A percentile compares a stretch with the other conserved stretches of the same genome.
Conservation (phyloP, 2,797 vertebrate species). For the Hypotaenidia philippensis region DNA sequence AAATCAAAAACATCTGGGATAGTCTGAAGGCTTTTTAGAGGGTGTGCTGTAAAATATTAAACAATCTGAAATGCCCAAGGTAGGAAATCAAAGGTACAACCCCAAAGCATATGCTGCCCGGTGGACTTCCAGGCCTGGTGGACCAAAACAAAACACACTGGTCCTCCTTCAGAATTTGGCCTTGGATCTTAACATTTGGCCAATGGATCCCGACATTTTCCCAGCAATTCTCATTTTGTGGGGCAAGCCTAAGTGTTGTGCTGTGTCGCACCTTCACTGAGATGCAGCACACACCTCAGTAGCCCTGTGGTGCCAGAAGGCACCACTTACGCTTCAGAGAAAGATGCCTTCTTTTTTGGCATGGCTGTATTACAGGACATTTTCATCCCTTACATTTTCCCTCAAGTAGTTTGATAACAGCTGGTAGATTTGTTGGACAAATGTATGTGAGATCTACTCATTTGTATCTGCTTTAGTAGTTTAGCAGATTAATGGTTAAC, state of each 20-base stretch:
- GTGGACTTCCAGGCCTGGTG: background rate
- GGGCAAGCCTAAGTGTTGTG: background rate
- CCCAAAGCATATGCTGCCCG: accelerated
- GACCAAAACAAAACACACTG: background rate
- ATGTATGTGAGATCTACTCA: background rate
- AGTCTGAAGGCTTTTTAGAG: background rate
- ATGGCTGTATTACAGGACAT: background rate
- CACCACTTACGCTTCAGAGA: background rate
- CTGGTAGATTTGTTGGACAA: background rate
- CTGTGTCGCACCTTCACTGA: background rate
- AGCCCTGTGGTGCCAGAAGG: background rate
- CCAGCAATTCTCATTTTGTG: background rate
- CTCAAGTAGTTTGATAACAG: background rate
- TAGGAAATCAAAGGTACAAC: background rate
- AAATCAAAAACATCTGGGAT: background rate
- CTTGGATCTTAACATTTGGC: background rate
- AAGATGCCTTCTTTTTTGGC: background rate
- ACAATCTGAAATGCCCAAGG: background rate
- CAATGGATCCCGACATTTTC: background rate
- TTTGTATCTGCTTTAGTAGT: background rate
- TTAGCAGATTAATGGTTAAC: background rate
- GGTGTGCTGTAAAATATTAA: background rate
- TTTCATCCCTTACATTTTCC: background rate
- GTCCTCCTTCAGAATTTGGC: background rate
- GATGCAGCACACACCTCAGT: background rate